A percentile compares a stretch with the other conserved stretches of the same genome.
phyloP scores from a whole-genome alignment of 2,113 vertebrate species.

The Hemichromis elongatus region DNA sequence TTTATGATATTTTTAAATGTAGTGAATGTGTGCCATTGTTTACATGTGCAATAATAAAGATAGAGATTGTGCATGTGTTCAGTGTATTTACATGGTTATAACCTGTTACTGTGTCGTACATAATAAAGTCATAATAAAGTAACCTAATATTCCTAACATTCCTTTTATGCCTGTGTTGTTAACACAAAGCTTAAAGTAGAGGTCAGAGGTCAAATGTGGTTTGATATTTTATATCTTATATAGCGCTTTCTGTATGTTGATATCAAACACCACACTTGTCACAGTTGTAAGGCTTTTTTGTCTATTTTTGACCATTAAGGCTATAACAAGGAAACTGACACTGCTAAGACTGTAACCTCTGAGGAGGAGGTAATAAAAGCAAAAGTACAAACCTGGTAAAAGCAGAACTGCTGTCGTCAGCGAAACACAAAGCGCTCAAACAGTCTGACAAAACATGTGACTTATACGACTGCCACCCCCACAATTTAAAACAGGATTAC shows the following conservation, averaged over 20 bases:
- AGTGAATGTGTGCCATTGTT: background rate
- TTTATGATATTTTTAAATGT: background rate
- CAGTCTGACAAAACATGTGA: background rate
- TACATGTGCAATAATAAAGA: background rate
- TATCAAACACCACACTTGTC: background rate
- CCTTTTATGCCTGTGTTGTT: rapidly evolving
- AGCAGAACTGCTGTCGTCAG: background rate
- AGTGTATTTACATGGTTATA: background rate
- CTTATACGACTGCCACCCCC: background rate
- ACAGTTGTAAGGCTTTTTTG: background rate
- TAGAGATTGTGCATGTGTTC: background rate
- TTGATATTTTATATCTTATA: background rate
- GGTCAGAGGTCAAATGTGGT: background rate
- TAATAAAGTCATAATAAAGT: background rate
- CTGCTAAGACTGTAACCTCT: background rate
- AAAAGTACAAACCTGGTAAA: background rate
- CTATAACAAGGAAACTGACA: background rate
- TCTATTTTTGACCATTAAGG: background rate
- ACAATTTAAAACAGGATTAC: background rate
- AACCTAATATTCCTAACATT: background rate
- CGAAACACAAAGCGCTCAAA: background rate
- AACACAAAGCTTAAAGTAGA: background rate
- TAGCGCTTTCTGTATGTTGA: background rate
- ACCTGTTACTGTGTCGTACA: rapidly evolving
- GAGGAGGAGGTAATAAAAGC: background rate